Base-by-base conservation (phyloP, 2,797 vertebrate genomes). In the Liparis tanakae region DNA sequence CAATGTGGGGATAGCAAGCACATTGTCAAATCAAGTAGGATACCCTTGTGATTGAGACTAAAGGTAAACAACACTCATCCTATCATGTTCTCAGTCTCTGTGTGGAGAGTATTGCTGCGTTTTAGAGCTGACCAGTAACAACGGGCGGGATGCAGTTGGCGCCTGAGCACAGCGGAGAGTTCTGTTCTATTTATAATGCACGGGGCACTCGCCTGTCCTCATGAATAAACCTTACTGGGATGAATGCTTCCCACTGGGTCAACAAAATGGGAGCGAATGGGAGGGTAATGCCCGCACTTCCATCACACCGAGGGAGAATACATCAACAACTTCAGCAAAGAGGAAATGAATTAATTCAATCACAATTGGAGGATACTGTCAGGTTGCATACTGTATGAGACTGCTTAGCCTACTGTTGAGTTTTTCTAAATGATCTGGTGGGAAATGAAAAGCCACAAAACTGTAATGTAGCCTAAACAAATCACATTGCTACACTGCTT, bases 181-280 rank as follows among this genome's bases (percentile, higher is more conserved):
- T 80, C 69, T 59, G 85, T 84, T 86, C 89, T 91, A 93, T 92
- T 91, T 92, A 90, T 91, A 92, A 92, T 84, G 80, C 81, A 84
- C 74, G 17, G 77, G 70, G 74, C 86, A 87, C 87, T 87, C 50
- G 84, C 74, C 87, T 92, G 89, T 91, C 90, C 84, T 89, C 87
- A 87, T 90, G 84, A 92, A 92, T 94, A 88, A 91, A 87, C 83
- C 86, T 85, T 81, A 80, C 83, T 80, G 82, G 85, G 85, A 88
- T 88, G 90, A 90, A 85, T 79, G 78, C 82, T 85, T 81, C 87
- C 88, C 83, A 84, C 79, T 85, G 88, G 87, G 86, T 85, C 75
- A 70, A 72, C 84, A 87, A 84, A 86, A 85, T 86, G 84, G 83
- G 70, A 80, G 72, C 41, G 70, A 80, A 89, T 76, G 61, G 75